Evolutionary conservation across 1,140 invertebrate genomes (phyloP), one percentile per base, ranked within the genome.

Genomic region (Helicoverpa armigera): DNA sequence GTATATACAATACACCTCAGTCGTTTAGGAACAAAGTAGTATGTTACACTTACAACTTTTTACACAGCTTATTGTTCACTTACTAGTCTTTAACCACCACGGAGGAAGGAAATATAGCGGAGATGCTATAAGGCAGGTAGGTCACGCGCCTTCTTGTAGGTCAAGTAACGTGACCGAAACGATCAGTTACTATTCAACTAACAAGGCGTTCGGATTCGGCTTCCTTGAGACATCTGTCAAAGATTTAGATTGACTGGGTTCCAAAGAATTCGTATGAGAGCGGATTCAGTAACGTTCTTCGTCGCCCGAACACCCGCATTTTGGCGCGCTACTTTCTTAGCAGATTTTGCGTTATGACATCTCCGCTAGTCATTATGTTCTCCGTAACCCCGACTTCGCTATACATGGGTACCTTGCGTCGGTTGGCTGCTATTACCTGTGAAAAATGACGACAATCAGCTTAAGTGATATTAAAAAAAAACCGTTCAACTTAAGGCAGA

Each of bases 371-470:
- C 58, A 23, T 82, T 65, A 56, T 76, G 23, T 23, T 23, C 23
- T 23, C 23, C 23, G 2, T 23, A 2, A 29, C 79, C 70, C 81
- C 78, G 81, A 82, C 83, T 83, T 80, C 56, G 81, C 87, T 92
- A 94, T 78, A 94, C 92, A 67, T 92, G 91, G 58, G 92, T 94
- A 60, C 89, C 92, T 80, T 92, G 91, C 12, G 91, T 80, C 13
- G 87, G 85, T 63, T 91, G 87, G 65, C 80, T 88, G 63, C 87
- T 85, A 79, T 89, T 91, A 88, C 91, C 92, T 94, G 91, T 75
- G 85, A 91, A 85, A 83, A 83, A 83, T 83, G 50, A 77, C 23
- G 43, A 53, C 77, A 83, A 83, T 83, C 80, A 80, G 43, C 63
- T 60, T 80, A 80, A 83, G 72, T 83, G 82, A 83, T 82, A 82